Evolutionary conservation across 2,797 vertebrate genomes (phyloP).

Genomic region (Melanotaenia maccullochi): DNA sequence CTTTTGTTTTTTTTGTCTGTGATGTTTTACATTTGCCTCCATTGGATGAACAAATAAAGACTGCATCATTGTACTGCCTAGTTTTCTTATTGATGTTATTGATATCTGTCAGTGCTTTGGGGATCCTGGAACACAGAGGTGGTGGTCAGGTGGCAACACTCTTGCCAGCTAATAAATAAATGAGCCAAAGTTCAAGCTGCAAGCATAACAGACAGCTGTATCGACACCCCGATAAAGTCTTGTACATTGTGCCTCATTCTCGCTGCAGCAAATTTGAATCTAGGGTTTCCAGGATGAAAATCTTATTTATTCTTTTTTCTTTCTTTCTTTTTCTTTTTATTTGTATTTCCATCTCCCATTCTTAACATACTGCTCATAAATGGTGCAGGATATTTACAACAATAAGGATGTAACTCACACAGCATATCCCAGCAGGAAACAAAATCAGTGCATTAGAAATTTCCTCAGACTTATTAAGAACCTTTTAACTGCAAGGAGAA

Average conservation of each 20-base stretch:
- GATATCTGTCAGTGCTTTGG: not conserved
- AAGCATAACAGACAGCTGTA: not conserved
- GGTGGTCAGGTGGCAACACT: too few species aligned
- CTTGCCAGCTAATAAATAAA: not conserved
- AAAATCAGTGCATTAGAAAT: too few species aligned
- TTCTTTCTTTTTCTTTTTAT: too few species aligned
- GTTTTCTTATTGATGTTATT: not conserved
- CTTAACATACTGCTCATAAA: not conserved
- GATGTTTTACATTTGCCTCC: too few species aligned
- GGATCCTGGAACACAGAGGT: too few species aligned
- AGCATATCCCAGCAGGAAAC: not conserved
- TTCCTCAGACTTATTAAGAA: too few species aligned
- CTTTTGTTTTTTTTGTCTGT: too few species aligned
- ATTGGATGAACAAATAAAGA: too few species aligned
- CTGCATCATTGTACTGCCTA: not conserved
- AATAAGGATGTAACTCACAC: not conserved
- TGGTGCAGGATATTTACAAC: not conserved
- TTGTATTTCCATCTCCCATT: too few species aligned
- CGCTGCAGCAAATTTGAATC: not conserved
- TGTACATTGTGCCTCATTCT: not conserved
- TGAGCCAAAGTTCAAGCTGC: not conserved
- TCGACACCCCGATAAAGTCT: not conserved
- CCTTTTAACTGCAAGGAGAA: too few species aligned
- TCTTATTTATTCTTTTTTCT: not conserved
- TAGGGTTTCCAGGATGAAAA: not conserved